Percentiles rank a stretch among this genome's conserved stretches.
Evolutionary conservation across 2,113 vertebrate species (phyloP).

Genomic region (Nibea albiflora): DNA sequence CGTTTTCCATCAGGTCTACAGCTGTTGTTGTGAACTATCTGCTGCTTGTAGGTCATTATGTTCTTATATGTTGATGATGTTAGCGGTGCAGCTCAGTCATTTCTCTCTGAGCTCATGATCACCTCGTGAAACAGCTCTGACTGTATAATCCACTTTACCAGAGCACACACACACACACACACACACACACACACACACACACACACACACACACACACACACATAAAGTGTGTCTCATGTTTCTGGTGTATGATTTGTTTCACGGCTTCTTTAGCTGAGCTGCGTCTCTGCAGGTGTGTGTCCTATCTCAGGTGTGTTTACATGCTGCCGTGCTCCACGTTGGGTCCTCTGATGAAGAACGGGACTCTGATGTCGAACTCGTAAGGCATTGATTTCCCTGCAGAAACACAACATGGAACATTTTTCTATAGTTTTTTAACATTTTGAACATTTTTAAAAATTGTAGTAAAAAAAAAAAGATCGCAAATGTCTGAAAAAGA

Average conservation of each 20-base stretch:
- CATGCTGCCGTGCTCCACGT: constrained; percentile 93
- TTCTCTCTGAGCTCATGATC: constrained; percentile 37
- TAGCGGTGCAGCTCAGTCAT: no score
- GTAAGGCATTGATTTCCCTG: constrained; percentile 95
- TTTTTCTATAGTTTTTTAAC: no score
- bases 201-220: no score
- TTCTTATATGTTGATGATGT: background rate
- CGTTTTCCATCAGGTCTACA: no score
- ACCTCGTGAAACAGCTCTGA: constrained; percentile 40
- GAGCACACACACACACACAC: constrained; percentile 17
- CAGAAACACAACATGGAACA: no score
- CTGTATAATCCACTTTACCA: constrained; percentile 49
- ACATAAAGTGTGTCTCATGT: background rate
- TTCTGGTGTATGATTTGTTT: background rate
- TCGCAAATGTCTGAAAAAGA: no score
- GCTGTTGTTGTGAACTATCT: no score
- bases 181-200: background rate
- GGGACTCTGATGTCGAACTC: constrained; percentile 98
- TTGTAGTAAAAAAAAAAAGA: no score
- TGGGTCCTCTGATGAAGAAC: constrained; percentile 95
- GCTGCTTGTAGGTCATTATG: no score
- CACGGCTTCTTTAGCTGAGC: no score
- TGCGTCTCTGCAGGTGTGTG: no score
- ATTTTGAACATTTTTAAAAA: no score
- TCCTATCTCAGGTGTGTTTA: constrained; percentile 7